Evolutionary conservation across 1,140 invertebrate species (phyloP).

Genomic region (Drosophila lacteicornis): DNA sequence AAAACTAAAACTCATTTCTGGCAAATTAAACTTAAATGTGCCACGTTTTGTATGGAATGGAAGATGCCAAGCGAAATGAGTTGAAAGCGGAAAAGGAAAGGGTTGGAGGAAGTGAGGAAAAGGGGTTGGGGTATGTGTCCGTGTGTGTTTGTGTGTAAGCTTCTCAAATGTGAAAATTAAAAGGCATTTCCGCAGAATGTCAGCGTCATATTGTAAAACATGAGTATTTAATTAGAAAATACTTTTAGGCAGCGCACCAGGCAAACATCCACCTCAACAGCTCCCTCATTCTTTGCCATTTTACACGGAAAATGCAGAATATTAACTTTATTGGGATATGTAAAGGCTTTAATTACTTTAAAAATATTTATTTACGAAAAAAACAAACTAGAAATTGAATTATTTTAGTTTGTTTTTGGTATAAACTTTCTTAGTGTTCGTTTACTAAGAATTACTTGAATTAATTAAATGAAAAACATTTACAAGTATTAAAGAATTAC

Average conservation of each 20-base stretch:
- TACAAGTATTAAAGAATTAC: not conserved
- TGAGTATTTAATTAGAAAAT: conserved; percentile 84
- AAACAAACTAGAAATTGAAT: too few relatives aligned
- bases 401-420: too few relatives aligned
- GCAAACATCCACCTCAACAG: conserved; percentile 26
- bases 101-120: conserved; percentile 20
- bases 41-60: conserved; percentile 50
- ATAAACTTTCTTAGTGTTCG: too few relatives aligned
- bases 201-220: conserved; percentile 84
- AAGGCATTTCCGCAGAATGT: conserved; percentile 84
- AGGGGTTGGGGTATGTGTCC: conserved; percentile 25
- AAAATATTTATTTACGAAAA: not conserved
- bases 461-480: not conserved
- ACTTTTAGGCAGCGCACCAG: conserved; percentile 57
- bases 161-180: conserved; percentile 82
- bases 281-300: not conserved
- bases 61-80: conserved; percentile 66
- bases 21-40: conserved; percentile 83
- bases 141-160: conserved; percentile 42
- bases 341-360: not conserved
- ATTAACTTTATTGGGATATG: not conserved
- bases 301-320: conserved; percentile 1
- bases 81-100: conserved; percentile 43
- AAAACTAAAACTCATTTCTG: conserved; percentile 84
- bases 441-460: not conserved